phyloP scores from a whole-genome alignment of 2,888 invertebrate species.

The Chaetogeoica ovagalla region DNA sequence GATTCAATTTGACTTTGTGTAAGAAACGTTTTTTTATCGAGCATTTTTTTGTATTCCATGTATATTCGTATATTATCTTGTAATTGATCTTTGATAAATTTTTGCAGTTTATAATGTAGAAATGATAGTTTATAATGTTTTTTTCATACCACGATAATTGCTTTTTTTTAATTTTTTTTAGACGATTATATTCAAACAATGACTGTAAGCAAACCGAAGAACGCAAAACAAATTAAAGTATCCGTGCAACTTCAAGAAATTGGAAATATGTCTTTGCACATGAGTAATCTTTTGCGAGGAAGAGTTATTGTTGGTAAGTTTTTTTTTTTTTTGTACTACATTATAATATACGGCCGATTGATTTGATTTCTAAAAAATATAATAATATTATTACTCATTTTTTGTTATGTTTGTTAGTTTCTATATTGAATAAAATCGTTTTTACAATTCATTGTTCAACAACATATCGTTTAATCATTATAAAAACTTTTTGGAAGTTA shows the following conservation, averaged over 20 bases:
- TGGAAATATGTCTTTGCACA: conserved; percentile 76
- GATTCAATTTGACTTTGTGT: conserved; percentile 76
- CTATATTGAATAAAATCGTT: too few relatives aligned
- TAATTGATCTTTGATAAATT: conserved; percentile 31
- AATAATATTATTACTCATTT: too few relatives aligned
- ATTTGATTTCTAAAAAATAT: too few relatives aligned
- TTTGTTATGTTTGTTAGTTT: too few relatives aligned
- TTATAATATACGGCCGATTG: neutral
- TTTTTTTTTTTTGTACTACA: neutral
- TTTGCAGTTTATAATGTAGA: neutral
- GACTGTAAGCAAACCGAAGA: conserved; percentile 61
- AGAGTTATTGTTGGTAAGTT: conserved; percentile 67
- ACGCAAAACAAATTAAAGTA: conserved; percentile 63
- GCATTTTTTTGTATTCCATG: neutral
- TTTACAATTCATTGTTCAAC: too few relatives aligned
- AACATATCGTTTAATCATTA: too few relatives aligned
- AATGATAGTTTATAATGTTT: neutral
- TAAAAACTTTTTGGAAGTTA: too few relatives aligned
- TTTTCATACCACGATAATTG: neutral
- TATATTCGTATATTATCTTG: neutral
- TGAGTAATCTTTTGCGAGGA: conserved; percentile 73
- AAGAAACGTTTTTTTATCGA: conserved; percentile 57
- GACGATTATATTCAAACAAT: conserved; percentile 62
- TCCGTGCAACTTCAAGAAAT: conserved; percentile 75
- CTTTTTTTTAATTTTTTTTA: too few relatives aligned